These are phyloP conservation scores for Lasioglossum lativentre DNA, from an alignment of 2,888 invertebrate genomes.

Conservation along the genomic window DNA sequence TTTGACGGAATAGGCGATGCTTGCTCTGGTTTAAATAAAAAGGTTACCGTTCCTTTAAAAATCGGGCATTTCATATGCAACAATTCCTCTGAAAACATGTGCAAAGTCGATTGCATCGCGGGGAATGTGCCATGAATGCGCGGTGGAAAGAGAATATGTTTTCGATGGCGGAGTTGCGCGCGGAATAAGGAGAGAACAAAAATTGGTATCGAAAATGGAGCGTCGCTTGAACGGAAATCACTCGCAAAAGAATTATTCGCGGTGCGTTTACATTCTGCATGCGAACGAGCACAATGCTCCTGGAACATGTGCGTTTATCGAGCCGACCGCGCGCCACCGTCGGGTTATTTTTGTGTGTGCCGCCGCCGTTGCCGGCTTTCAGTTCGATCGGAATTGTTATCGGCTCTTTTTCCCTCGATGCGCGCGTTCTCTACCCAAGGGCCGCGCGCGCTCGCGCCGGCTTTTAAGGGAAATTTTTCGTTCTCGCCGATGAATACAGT, in stretches of 20 bases:
- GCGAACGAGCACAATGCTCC: conserved; percentile 58
- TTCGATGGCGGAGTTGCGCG: neutral
- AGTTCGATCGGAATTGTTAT: conserved; percentile 62
- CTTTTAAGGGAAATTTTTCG: conserved; percentile 39
- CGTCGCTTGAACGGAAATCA: conserved; percentile 37
- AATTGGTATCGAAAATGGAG: conserved; percentile 24
- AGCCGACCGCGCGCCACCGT: conserved; percentile 33
- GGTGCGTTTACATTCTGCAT: conserved; percentile 51
- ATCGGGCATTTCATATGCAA: neutral
- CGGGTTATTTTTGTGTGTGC: conserved; percentile 55
- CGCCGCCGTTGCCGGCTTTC: conserved; percentile 44
- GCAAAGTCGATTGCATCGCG: neutral
- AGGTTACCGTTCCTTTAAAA: neutral
- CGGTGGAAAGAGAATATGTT: neutral
- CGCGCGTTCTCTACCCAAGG: neutral
- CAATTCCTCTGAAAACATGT: neutral
- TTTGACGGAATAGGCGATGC: too few relatives aligned
- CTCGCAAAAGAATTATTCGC: conserved; percentile 60
- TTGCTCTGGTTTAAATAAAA: neutral
- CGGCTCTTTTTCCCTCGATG: conserved; percentile 39
- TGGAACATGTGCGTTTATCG: conserved; percentile 62
- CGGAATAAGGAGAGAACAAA: conserved; percentile 10
- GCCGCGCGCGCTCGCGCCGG: neutral
- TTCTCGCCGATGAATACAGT: conserved; percentile 15
- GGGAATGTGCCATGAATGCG: neutral